Evolutionary conservation across 2,888 invertebrate genomes (phyloP), one percentile per base, ranked within the genome.

Genomic region (Dendrolimus pini): DNA sequence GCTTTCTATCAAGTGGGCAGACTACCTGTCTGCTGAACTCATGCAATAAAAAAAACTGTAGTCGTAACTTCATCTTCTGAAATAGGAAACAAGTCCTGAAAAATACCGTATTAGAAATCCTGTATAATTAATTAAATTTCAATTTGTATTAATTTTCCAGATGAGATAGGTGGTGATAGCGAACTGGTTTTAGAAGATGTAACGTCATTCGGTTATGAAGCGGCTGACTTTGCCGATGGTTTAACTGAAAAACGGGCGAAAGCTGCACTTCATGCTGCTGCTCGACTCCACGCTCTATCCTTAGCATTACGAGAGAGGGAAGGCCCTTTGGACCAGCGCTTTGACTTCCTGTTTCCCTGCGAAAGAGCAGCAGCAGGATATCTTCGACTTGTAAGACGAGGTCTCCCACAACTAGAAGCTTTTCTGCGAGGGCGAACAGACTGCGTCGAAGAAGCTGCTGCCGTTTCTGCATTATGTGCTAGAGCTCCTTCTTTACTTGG

Each of bases 281-380:
- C 95, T 0, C 89, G 93, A 58, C 88, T 96, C 1, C 96, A 96
- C 77, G 95, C 95, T 0, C 85, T 95, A 1, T 95, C 95, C 0
- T 83, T 96, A 6, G 93, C 89, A 9, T 69, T 90, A 12, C 79
- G 88, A 1, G 89, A 90, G 56, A 78, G 85, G 64, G 89, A 89
- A 70, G 91, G 91, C 7, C 87, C 91, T 9, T 75, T 91, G 9
- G 86, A 90, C 58, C 86, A 85, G 60, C 78, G 84, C 67, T 91
- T 91, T 61, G 89, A 90, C 63, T 96, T 96, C 75, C 88, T 96
- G 13, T 96, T 96, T 70, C 95, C 95, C 68, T 95, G 95, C 52
- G 94, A 94, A 54, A 91, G 94, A 71, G 96, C 96, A 0, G 95
- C 95, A 0, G 95, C 95, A 65, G 95, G 95, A 7, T 96, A 96